Base-by-base conservation (phyloP, 2,113 vertebrate species). In the Cavia aperea region DNA sequence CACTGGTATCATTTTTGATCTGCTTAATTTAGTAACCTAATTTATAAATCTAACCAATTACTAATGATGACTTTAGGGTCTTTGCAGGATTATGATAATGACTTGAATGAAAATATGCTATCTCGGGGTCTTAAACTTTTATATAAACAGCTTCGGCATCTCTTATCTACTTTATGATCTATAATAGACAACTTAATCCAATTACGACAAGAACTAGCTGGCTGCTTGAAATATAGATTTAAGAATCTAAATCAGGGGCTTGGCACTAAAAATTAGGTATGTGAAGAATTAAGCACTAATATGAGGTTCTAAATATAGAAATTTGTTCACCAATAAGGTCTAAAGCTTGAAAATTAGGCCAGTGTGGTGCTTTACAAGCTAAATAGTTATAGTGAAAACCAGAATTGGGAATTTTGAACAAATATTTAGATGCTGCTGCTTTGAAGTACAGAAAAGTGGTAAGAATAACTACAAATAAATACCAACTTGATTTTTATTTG, bases 231-330 rank as follows among this genome's bases (percentile, higher is more conserved):
- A 93, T 92, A 90, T 54, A 58, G 58, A 94, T 87, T 89, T 93
- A 82, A 56, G 79, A 93, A 89, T 58, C 66, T 81, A 91, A 96
- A 88, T 92, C 78, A 73, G 75, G 83, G 65, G n/a, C 23, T 83
- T 96, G 77, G 43, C 68, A 95, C 26, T 92, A 96, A 94, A 95
- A 94, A 92, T 92, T 79, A 89, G 77, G 89, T 81, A 78, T 81
- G 29, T 49, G 62, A 93, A 86, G 77, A 86, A 88, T 77, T 77
- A 92, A 92, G 58, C 63, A 94, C 58, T 94, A 92, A 92, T 91
- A 92, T 89, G 91, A 96, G 23, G 1, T 89, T 95, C 95, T 93
- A 97, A 96, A 97, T 93, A 94, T 95, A 95, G 94, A 94, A 86
- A 83, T 94, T 58, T 93, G 58, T 95, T 94, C 94, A 90, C 93